These are phyloP conservation scores for Momotus momota DNA, from an alignment of 2,797 vertebrate genomes.

Conservation along the genomic window DNA sequence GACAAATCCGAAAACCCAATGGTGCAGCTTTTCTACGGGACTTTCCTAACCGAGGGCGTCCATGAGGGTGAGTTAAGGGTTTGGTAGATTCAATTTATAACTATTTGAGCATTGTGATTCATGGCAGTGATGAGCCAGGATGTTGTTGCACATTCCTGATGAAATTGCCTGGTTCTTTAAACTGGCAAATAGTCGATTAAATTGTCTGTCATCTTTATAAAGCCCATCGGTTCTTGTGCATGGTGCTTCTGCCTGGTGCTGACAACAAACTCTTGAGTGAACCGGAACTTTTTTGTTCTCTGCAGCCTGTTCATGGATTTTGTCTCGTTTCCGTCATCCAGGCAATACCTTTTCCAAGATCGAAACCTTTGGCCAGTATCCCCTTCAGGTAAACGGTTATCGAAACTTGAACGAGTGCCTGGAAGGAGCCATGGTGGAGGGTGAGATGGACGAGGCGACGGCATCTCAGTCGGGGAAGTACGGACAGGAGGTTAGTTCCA, in stretches of 20 bases:
- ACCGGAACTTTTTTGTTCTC: not conserved
- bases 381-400: constrained; percentile 97
- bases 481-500: constrained; percentile 89
- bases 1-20: constrained; percentile 94
- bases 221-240: too few relatives aligned
- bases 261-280: not conserved
- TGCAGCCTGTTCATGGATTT: not conserved
- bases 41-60: constrained; percentile 91
- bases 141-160: not conserved
- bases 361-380: constrained; percentile 97
- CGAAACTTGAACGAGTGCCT: constrained; percentile 92
- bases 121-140: not conserved
- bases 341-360: constrained; percentile 91
- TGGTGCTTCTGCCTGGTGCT: not conserved
- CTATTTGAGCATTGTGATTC: not conserved
- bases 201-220: too few relatives aligned
- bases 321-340: not conserved
- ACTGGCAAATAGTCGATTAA: not conserved
- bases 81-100: not conserved
- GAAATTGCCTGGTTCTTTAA: not conserved
- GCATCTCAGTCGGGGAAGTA: constrained; percentile 82
- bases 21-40: constrained; percentile 98
- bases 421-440: constrained; percentile 95
- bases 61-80: constrained; percentile 84
- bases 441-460: constrained; percentile 87